Evolutionary conservation across 2,888 invertebrate genomes (phyloP), one percentile per base, ranked within the genome.

Genomic region (Drosophila kambysellisi): DNA sequence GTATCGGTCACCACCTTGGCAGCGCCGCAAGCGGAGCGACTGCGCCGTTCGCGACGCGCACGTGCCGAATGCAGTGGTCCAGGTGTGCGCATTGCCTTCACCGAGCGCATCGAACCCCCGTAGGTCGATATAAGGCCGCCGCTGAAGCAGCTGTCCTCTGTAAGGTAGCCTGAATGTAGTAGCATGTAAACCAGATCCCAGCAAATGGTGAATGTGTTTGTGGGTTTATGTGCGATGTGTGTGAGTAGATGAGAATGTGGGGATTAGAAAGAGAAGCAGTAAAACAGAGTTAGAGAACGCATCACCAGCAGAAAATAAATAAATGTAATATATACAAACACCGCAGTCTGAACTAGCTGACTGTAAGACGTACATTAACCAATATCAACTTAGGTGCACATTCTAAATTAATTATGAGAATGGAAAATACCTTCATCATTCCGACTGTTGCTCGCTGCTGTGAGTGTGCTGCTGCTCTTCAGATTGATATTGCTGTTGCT

Each of bases 81-180:
- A 0, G 92, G 92, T 0, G 89, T 89, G 15, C 92, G 90, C 53
- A 88, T 73, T 3, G 85, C 85, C 59, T 75, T 74, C 0, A 76
- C 68, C 3, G 77, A 79, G 4, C 74, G 82, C 54, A 81, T 52
- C 7, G 88, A 76, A 15, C 75, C 70, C 1, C 62, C 53, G 53
- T 73, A 80, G 6, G 69, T 67, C 9, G 83, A 78, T 32, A 87
- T 41, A 63, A 62, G 33, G 25, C 59, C 62, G 30, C 70, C 79
- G 41, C 80, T 75, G 37, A 79, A 43, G 68, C 89, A 82, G 82
- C 92, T 93, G 86, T 93, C 93, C 88, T 93, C 93, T 93, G 93
- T 93, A 93, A 93, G 92, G 92, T 93, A 93, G 84, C 93, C 93
- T 93, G 84, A 79, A 82, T 83, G 78, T 79, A 90, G 79, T 89